Conservation (phyloP, 2,113 vertebrate species). For the Bucco capensis region DNA sequence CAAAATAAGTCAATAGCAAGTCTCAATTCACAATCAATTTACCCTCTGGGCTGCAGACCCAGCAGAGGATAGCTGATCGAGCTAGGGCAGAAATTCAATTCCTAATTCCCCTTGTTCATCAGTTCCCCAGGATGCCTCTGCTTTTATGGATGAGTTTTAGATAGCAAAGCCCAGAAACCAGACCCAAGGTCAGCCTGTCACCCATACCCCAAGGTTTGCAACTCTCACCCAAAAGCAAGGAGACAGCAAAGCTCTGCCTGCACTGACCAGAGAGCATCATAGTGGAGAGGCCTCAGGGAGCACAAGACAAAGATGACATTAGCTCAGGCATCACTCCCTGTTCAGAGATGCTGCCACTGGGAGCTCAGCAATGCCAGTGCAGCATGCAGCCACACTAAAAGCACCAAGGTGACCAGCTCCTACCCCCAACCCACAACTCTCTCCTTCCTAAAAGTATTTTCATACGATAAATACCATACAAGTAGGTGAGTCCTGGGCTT, state of each 20-base stretch:
- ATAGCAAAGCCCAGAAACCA: neutral
- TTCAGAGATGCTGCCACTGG: fast-evolving
- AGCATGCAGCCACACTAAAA: neutral
- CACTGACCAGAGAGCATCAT: neutral
- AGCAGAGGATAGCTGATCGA: neutral
- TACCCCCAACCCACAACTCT: neutral
- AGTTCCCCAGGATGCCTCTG: neutral
- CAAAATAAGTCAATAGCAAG: neutral
- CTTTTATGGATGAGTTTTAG: neutral
- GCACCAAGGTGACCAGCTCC: neutral
- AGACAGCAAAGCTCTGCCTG: neutral
- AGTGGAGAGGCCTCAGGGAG: neutral
- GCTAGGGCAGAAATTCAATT: neutral
- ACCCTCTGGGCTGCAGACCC: neutral
- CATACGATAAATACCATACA: neutral
- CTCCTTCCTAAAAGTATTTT: neutral
- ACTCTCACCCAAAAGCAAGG: neutral
- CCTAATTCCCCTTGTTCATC: neutral
- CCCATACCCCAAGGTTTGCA: neutral
- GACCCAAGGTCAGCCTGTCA: neutral
- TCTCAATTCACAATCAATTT: neutral
- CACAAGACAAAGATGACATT: fast-evolving
- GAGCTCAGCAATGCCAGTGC: neutral
- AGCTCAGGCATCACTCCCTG: neutral
- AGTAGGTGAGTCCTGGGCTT: neutral